A percentile compares a stretch with the other conserved stretches of the same genome.
These are phyloP conservation scores for Cepaea nemoralis DNA, from an alignment of 1,140 invertebrate species.

Conservation along the genomic window DNA sequence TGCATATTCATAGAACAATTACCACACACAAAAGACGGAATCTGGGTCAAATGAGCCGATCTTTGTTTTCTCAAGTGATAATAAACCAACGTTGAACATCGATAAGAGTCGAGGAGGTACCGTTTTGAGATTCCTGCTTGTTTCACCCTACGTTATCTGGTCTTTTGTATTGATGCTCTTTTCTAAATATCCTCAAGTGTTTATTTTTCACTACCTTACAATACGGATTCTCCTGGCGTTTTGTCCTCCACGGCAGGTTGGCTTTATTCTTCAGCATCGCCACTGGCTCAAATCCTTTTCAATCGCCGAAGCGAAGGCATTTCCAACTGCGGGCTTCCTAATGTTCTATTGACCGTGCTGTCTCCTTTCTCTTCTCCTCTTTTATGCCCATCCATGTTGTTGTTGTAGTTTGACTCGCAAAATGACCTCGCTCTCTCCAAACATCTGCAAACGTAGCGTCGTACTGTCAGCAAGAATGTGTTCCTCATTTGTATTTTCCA, in stretches of 20 bases:
- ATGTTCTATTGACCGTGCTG: background rate
- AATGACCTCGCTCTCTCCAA: background rate
- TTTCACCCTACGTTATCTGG: background rate
- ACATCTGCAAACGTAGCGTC: background rate
- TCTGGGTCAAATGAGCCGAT: background rate
- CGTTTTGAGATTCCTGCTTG: background rate
- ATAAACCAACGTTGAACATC: constrained; percentile 3
- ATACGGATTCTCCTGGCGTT: background rate
- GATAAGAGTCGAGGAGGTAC: background rate
- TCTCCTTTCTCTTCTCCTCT: background rate
- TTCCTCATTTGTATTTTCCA: background rate
- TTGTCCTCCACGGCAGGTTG: background rate
- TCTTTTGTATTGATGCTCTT: background rate
- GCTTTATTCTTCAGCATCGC: background rate
- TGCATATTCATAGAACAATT: constrained; percentile 11
- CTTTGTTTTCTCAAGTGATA: background rate
- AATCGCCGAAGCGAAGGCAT: background rate
- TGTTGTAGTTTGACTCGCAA: background rate
- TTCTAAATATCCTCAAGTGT: background rate
- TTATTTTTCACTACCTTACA: background rate
- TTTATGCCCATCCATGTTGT: background rate
- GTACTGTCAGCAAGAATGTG: background rate
- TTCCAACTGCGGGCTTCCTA: background rate
- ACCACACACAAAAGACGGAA: background rate
- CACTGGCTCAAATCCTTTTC: background rate